phyloP scores from a whole-genome alignment of 2,113 vertebrate species.

The Myxocyprinus asiaticus region DNA sequence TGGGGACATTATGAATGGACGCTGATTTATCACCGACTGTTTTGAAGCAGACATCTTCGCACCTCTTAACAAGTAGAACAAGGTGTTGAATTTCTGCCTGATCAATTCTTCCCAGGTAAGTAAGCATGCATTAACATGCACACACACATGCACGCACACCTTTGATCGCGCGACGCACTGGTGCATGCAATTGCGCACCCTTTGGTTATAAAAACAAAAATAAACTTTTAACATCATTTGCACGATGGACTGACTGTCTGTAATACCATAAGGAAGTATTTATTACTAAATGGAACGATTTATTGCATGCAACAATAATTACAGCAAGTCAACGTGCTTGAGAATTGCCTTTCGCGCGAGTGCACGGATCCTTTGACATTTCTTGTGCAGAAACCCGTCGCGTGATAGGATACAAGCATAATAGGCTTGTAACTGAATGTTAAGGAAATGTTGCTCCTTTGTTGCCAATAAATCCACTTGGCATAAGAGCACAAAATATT shows the following conservation, averaged over 20 bases:
- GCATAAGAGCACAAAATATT: background rate
- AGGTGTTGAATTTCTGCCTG: background rate
- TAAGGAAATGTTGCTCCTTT: background rate
- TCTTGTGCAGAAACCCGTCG: background rate
- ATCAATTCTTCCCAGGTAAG: constrained; percentile 33
- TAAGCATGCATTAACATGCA: background rate
- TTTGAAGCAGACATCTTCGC: background rate
- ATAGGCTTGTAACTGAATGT: background rate
- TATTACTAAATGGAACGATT: background rate
- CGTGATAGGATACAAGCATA: background rate
- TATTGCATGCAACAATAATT: background rate
- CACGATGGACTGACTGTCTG: background rate
- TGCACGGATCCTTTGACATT: constrained; percentile 23
- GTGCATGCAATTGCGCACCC: background rate
- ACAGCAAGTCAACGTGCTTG: background rate
- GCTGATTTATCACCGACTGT: background rate
- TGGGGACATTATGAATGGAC: background rate
- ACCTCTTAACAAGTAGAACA: background rate
- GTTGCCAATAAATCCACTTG: background rate
- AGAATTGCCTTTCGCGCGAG: background rate
- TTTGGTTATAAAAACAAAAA: background rate
- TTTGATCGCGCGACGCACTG: too few relatives aligned
- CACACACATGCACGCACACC: background rate
- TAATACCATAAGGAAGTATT: background rate
- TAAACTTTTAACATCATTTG: background rate